These are phyloP conservation scores for Gadopsis marmoratus DNA, from an alignment of 2,797 vertebrate genomes.

Conservation along the genomic window DNA sequence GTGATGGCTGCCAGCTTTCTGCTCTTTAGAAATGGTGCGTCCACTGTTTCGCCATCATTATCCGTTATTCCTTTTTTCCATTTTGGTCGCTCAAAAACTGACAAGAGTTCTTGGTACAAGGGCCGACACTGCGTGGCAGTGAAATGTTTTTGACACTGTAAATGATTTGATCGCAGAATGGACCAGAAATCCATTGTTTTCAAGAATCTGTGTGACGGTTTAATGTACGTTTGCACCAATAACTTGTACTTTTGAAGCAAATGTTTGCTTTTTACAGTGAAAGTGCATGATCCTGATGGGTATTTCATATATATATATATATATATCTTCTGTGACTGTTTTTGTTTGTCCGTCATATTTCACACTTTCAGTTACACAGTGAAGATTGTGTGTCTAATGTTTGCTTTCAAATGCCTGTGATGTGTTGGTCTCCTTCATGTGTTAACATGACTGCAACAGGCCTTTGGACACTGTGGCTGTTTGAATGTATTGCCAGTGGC, in stretches of 20 bases:
- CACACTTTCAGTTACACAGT: background rate
- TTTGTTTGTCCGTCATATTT: background rate
- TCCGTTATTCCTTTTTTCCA: background rate
- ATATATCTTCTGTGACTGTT: background rate
- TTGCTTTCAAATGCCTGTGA: background rate
- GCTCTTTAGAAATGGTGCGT: background rate
- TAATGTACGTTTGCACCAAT: slow-evolving; percentile 33
- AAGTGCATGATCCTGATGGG: background rate
- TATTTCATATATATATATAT: too few species aligned
- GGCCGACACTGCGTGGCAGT: slow-evolving; percentile 12
- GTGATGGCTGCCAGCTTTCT: background rate
- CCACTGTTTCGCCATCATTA: background rate
- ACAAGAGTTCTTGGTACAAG: slow-evolving; percentile 47
- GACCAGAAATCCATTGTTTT: background rate
- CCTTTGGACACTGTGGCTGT: slow-evolving; percentile 39
- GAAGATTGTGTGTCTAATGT: background rate
- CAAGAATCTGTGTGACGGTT: slow-evolving; percentile 1
- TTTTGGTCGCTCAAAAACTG: background rate
- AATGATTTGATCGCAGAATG: slow-evolving; percentile 4
- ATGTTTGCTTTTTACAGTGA: slow-evolving; percentile 19
- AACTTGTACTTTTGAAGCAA: background rate
- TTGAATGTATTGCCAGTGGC: slow-evolving; percentile 32
- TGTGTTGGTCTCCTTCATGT: background rate
- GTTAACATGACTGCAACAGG: background rate
- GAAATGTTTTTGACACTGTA: slow-evolving; percentile 34